Conservation (phyloP, 2,797 vertebrate species). For the Tolypeutes matacus region DNA sequence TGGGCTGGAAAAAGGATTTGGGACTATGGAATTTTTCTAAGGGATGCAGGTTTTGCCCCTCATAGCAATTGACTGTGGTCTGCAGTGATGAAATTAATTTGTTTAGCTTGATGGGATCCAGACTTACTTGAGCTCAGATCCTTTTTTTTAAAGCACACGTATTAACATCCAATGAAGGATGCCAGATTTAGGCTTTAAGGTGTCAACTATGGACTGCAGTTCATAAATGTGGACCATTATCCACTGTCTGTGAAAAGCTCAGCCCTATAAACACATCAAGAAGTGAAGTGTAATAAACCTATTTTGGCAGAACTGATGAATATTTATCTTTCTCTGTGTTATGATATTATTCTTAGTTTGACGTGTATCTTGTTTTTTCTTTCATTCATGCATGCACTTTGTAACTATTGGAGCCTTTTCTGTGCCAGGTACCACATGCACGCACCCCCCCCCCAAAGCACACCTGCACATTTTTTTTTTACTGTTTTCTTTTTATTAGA, state of each 20-base stretch:
- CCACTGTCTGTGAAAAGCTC: neutral
- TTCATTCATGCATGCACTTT: neutral
- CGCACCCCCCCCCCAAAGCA: neutral
- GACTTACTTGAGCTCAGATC: neutral
- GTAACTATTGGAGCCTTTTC: slow-evolving; percentile 5
- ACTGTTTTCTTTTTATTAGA: neutral
- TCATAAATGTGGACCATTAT: neutral
- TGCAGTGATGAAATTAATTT: neutral
- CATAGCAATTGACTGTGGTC: neutral
- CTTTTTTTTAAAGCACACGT: neutral
- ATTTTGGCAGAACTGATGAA: slow-evolving; percentile 14
- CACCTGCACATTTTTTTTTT: neutral
- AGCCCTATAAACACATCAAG: neutral
- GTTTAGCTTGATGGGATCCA: neutral
- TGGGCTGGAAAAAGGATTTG: neutral
- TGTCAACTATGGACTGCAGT: neutral
- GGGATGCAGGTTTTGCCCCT: neutral
- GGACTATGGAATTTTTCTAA: neutral
- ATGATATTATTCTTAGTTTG: slow-evolving; percentile 1
- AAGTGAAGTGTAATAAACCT: slow-evolving; percentile 22
- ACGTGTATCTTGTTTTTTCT: neutral
- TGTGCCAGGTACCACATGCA: neutral
- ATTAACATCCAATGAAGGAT: neutral
- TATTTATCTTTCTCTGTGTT: neutral
- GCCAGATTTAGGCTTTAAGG: neutral